Evolutionary conservation across 2,888 invertebrate species (phyloP), one percentile per base, ranked within the genome.

Genomic region (Microctonus brassicae): DNA sequence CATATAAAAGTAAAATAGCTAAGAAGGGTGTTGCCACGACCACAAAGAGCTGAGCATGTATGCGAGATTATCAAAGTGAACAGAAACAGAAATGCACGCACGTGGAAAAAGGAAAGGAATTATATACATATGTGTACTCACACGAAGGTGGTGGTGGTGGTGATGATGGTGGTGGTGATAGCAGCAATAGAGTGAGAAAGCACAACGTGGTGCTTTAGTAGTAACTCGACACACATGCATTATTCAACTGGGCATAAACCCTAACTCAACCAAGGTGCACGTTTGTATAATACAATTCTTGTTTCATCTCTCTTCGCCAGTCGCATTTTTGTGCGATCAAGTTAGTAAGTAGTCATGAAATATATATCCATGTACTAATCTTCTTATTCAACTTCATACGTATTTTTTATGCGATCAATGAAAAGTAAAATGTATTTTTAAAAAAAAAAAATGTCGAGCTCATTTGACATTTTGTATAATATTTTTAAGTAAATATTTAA

Each of bases 181-280:
- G 75, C 63, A 76, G 68, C 79, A 80, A 81, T 80, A 81, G 76
- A 78, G 78, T 76, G 81, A 80, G 78, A 39, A 39, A 39, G 13
- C 77, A 77, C 75, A 77, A 75, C 74, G 77, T 77, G 10, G 10
- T 20, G n/a, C 52, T 22, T 17, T 7, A 53, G 52, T 79, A 80
- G 77, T 78, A 78, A 75, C 76, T 75, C 81, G 80, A 79, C 79
- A 76, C 77, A 83, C n/a, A n/a, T 84, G 83, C 83, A 84, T 84
- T 84, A 84, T 84, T 84, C 84, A 84, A 80, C 76, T 76, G 80
- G 78, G 80, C 79, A 81, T n/a, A n/a, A n/a, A 81, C 81, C 79
- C 82, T 82, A 83, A 82, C 83, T 84, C 83, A 82, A 83, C 82
- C 82, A 82, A 82, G 82, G 81, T 81, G 82, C 81, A 81, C 81